Conservation (phyloP, 2,888 invertebrate species). For the Pristionchus japonicus region DNA sequence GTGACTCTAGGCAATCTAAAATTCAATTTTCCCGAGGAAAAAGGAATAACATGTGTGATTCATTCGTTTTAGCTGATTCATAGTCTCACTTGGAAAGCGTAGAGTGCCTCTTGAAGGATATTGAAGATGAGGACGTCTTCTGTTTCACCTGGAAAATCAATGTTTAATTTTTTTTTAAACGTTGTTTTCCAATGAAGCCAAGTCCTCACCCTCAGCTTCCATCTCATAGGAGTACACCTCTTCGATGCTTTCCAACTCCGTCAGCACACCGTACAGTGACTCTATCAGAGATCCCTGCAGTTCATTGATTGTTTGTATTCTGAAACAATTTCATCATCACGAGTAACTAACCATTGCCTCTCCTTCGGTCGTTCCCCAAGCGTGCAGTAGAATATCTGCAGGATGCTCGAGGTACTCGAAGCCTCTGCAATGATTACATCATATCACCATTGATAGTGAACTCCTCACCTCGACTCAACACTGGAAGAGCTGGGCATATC, state of each 20-base stretch:
- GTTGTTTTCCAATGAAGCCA: background rate
- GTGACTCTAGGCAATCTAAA: background rate
- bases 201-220: constrained; percentile 81
- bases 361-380: constrained; percentile 88
- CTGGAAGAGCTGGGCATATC: background rate
- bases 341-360: constrained; percentile 74
- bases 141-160: constrained; percentile 83
- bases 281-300: constrained; percentile 81
- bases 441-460: background rate
- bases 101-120: constrained; percentile 93
- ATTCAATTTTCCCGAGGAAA: background rate
- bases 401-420: constrained; percentile 87
- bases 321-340: background rate
- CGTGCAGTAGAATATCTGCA: constrained; percentile 97
- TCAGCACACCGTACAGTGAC: constrained; percentile 99
- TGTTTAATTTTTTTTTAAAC: background rate
- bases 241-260: constrained; percentile 79
- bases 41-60: background rate
- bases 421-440: constrained; percentile 44
- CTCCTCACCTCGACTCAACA: background rate
- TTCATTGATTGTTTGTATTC: background rate
- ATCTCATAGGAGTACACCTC: constrained; percentile 85
- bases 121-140: constrained; percentile 89
- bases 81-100: constrained; percentile 81
- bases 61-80: background rate